Base-by-base conservation (phyloP, 2,797 vertebrate species). In the Ataeniobius toweri region DNA sequence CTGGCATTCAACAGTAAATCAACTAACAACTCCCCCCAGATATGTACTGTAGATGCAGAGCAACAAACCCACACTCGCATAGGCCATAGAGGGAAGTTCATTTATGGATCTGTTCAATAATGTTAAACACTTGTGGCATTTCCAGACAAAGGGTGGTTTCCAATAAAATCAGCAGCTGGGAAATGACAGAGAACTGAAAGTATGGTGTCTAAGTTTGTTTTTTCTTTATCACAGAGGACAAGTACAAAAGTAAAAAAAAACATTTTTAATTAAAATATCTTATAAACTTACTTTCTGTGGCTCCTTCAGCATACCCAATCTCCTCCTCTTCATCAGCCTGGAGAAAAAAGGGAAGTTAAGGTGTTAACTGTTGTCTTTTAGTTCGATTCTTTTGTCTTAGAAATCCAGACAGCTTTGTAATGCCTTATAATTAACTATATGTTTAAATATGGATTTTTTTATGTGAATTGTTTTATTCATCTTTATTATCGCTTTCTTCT, bases 281-380 rank as follows among this genome's bases (percentile, higher is more conserved):
- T 12, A 50, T 77, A 20, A 39, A 94, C 97, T 97, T 84, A 99
- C 98, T 95, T 93, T 94, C 96, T 68, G 83, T 61, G 72, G 80
- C 88, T 80, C 95, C 95, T 77, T 96, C 96, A 81, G 91, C 95
- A 48, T 90, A 96, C 24, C 92, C 89, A 26, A 82, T 85, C 76
- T 94, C 93, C 78, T 94, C 93, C 24, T 95, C 96, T 72, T 97
- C 96, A 76, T 96, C 96, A 51, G 85, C 93, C 97, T 98, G 71
- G 83, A 89, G 65, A 86, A 56, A 56, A 82, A 1, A 82, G 22
- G 90, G 9, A 90, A 9, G 36, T 16, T 6, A 58, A 68, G n/a
- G 36, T 26, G 22, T 65, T 46, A 61, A 22, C 10, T 41, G 20
- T 24, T 44, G 41, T 14, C 22, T 26, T 44, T 69, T n/a, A 69